Base-by-base conservation (phyloP, 2,888 invertebrate species). In the Tromatobia lineatoria region DNA sequence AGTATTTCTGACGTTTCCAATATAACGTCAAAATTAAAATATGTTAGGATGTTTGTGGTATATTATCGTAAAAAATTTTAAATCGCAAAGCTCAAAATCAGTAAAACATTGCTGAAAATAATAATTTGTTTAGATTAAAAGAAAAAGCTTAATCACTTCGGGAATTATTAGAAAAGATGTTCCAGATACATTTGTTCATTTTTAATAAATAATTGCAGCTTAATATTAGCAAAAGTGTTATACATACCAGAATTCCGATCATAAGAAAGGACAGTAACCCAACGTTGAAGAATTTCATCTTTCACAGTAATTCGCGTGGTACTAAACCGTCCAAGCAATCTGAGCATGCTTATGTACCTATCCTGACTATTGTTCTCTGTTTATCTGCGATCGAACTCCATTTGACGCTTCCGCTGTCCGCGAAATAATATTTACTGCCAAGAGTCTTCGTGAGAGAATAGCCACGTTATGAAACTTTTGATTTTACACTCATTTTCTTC, bases 271-370 rank as follows among this genome's bases (percentile, higher is more conserved):
- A 70, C 66, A 75, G 18, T 23, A 80, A 78, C 59, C 73, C 59
- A 52, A 83, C 10, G 67, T 59, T 76, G 47, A 81, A 42, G 59
- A 80, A 52, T 70, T 73, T 84, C 87, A 87, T 87, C 54, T 47
- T 73, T 38, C 13, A 38, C 20, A 13, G 42, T 45, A 50, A 47
- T 50, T 34, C 13, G 15, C 45, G 20, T 45, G 8, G 50, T 13
- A 80, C 80, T 83, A 29, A 57, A 13, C n/a, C 34, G 29, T 11
- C 42, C 7, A 42, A n/a, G 10, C 6, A 1, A 52, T 52, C 38
- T 7, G 57, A 18, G 6, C 42, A 67, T 61, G 76, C 71, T 83
- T 83, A 80, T 83, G 80, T 83, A 83, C 64, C 67, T 38, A 34
- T n/a, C 52, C 11, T 50, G 20, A 50, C 66, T 10, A 82, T 80